Base-by-base conservation (phyloP, 2,113 vertebrate genomes). In the Psilopsiagon aurifrons region DNA sequence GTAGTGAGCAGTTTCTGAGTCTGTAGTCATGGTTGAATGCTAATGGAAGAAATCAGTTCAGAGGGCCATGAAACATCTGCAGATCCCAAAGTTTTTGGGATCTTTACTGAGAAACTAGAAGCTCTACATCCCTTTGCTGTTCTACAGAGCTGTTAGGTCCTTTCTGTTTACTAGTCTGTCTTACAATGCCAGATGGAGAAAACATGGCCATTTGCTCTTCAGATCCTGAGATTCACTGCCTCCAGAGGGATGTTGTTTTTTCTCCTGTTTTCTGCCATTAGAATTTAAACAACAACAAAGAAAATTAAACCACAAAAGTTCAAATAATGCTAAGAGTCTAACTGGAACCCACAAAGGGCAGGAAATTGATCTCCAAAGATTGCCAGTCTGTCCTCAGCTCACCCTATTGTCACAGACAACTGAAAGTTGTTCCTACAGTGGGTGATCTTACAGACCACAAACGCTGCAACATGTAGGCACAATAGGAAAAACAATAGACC, bases 341-440 rank as follows among this genome's bases (percentile, higher is more conserved):
- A 88, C 93, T 96, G 95, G 96, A 96, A 96, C 94, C 95, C 96
- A 79, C 96, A 97, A 94, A 95, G 91, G 79, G 88, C 90, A 97
- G 96, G 94, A 97, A 97, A 97, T 96, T 95, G 75, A 92, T 87
- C 69, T 97, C 64, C 75, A 52, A 89, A 93, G 67, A 86, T 44
- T 97, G 95, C 95, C 97, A 95, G 90, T 83, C 91, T 97, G 90
- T 97, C 95, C 95, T 96, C 78, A 55, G 46, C 93, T 97, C 86
- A 97, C 95, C 96, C 95, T 96, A 85, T 94, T 97, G 93, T 96
- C 94, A 96, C 88, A 90, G 96, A 88, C 84, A 95, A 95, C 94
- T 97, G 92, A 89, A 96, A 96, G 87, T 94, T 93, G 55, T 95
- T 90, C 92, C 67, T 88, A 19, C 95, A 92, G 70, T 91, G 95